phyloP scores from a whole-genome alignment of 2,113 vertebrate species.

The Xenopus borealis region DNA sequence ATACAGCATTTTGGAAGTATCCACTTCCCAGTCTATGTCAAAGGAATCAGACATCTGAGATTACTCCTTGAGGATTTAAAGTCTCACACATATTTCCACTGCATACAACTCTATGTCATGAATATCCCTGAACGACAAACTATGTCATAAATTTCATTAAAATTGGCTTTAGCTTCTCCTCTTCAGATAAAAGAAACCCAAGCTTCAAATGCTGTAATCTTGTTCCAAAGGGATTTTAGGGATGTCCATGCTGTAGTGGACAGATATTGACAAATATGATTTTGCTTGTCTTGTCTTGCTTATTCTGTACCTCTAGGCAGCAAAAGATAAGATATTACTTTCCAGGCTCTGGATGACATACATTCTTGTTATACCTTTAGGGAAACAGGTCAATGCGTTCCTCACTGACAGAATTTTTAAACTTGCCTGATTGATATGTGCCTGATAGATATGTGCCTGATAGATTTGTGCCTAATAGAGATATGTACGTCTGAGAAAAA shows the following conservation, averaged over 20 bases:
- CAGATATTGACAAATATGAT: too few species aligned
- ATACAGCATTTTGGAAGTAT: too few species aligned
- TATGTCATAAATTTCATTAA: not conserved
- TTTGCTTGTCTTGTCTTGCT: constrained; percentile 23
- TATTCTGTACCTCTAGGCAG: constrained; percentile 20
- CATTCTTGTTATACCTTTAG: constrained; percentile 34
- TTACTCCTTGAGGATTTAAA: too few species aligned
- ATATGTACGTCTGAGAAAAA: too few species aligned
- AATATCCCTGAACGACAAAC: not conserved
- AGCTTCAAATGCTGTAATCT: not conserved
- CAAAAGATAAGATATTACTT: not conserved
- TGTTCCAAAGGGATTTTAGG: not conserved
- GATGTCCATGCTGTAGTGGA: constrained; percentile 7
- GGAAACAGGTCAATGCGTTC: not conserved
- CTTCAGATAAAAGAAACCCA: not conserved
- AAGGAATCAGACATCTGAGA: too few species aligned
- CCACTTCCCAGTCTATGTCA: too few species aligned
- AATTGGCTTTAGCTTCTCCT: not conserved
- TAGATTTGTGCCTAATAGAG: too few species aligned
- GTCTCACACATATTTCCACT: too few species aligned
- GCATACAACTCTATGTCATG: too few species aligned
- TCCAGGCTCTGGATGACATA: constrained; percentile 24
- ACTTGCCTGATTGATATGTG: too few species aligned
- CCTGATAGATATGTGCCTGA: too few species aligned
- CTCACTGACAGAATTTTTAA: too few species aligned